Conservation (phyloP, 2,888 invertebrate species). For the Tineola bisselliella region DNA sequence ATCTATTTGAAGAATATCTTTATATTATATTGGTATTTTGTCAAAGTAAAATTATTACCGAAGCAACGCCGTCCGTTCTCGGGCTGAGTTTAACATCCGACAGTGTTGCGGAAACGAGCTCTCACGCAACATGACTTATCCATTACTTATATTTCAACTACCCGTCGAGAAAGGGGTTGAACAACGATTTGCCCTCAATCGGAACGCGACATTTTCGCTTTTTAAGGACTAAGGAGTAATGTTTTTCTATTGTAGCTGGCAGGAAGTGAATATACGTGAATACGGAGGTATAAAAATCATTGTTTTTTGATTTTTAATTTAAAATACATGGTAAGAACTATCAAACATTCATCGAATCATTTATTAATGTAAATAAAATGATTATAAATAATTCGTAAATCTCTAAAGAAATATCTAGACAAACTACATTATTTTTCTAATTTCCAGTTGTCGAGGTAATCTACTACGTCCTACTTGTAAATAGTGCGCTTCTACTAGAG, state of each 20-base stretch:
- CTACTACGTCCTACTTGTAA: slow-evolving; percentile 6
- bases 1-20: neutral
- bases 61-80: slow-evolving; percentile 12
- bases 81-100: slow-evolving; percentile 18
- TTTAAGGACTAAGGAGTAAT: slow-evolving; percentile 23
- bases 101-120: slow-evolving; percentile 37
- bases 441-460: slow-evolving; percentile 7
- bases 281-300: neutral
- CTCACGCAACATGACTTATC: slow-evolving; percentile 57
- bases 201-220: slow-evolving; percentile 14
- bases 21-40: neutral
- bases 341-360: too few species aligned
- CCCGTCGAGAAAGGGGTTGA: slow-evolving; percentile 46
- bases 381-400: neutral
- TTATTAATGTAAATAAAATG: too few species aligned
- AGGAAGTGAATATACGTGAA: slow-evolving; percentile 21
- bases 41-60: neutral
- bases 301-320: too few species aligned
- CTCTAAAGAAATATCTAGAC: neutral
- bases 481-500: slow-evolving; percentile 5
- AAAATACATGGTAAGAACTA: too few species aligned
- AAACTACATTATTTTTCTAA: slow-evolving; percentile 5
- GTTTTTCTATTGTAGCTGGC: slow-evolving; percentile 22
- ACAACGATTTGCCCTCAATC: slow-evolving; percentile 21
- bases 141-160: slow-evolving; percentile 35